Evolutionary conservation across 2,113 vertebrate species (phyloP), one percentile per base, ranked within the genome.

Genomic region (Jaculus jaculus): DNA sequence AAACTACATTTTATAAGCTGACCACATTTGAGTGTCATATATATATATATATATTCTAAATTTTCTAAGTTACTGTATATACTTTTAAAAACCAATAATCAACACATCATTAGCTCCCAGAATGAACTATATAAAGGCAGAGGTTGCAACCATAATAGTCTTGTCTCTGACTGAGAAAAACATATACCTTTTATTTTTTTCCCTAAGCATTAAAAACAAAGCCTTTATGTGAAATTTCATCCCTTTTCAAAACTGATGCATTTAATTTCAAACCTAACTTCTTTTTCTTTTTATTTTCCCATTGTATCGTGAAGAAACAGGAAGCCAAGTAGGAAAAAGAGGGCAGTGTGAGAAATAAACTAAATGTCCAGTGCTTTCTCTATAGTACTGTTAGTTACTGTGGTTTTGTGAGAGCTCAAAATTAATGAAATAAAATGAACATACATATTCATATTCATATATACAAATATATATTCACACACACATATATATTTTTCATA

Each of bases 111-210:
- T 97, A 96, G 92, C 78, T 94, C 86, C 87, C 91, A 96, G 96
- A 95, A 95, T 96, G 95, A 97, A 97, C 88, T 94, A 61, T 94
- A 94, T 95, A 94, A 97, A 98, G 90, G 1, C 84, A 95, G 85
- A n/a, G 66, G 89, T 93, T 96, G 78, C 69, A 87, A 92, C 82
- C 94, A 75, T 66, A 94, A 94, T 81, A 86, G 0, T 80, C 94
- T 37, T 87, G 80, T 93, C 88, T 97, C 61, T 97, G 92, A 92
- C 60, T 63, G 95, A 65, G 75, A 93, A 96, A 96, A 97, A 96
- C 93, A 93, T 92, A 92, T 84, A 88, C 89, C 87, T 96, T 97
- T 92, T 95, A 92, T 94, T 96, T 96, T 96, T 90, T 96, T 94
- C 94, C 84, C 39, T 86, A 84, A 18, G 63, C 80, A 96, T 96